Percentiles rank a stretch among this genome's conserved stretches.
phyloP scores from a whole-genome alignment of 1,140 invertebrate species.

The Trichonephila clavata region DNA sequence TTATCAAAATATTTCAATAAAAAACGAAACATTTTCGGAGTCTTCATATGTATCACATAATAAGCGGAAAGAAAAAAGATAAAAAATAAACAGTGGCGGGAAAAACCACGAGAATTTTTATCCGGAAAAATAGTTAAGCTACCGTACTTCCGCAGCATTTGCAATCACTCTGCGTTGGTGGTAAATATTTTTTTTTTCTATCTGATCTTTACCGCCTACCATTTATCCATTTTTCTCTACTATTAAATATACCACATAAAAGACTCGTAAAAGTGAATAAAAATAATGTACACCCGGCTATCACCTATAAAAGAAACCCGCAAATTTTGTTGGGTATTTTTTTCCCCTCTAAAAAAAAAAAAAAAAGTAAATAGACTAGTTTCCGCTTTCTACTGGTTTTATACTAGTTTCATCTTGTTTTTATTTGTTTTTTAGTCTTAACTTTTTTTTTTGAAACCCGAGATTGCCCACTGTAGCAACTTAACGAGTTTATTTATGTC shows the following conservation, averaged over 20 bases:
- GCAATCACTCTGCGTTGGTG: neutral
- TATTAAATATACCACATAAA: neutral
- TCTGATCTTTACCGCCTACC: neutral
- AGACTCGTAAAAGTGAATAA: neutral
- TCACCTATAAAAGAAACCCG: constrained; percentile 3
- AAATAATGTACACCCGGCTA: constrained; percentile 14
- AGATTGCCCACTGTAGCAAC: constrained; percentile 7
- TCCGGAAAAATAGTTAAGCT: neutral
- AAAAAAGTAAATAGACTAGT: neutral
- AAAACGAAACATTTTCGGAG: neutral
- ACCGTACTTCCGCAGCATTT: neutral
- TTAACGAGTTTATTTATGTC: constrained; percentile 22
- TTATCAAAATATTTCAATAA: neutral
- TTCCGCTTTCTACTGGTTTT: neutral
- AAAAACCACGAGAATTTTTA: neutral
- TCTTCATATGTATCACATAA: neutral
- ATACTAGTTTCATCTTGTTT: neutral
- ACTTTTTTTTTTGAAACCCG: neutral
- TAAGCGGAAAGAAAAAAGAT: neutral
- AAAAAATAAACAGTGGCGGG: neutral
- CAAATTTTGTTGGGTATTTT: neutral
- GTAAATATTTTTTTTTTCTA: neutral
- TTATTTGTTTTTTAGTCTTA: neutral
- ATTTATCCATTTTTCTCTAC: neutral
- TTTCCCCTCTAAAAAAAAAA: too few species aligned